These are phyloP conservation scores for Psittacus erithacus DNA, from an alignment of 2,113 vertebrate species.

Conservation along the genomic window DNA sequence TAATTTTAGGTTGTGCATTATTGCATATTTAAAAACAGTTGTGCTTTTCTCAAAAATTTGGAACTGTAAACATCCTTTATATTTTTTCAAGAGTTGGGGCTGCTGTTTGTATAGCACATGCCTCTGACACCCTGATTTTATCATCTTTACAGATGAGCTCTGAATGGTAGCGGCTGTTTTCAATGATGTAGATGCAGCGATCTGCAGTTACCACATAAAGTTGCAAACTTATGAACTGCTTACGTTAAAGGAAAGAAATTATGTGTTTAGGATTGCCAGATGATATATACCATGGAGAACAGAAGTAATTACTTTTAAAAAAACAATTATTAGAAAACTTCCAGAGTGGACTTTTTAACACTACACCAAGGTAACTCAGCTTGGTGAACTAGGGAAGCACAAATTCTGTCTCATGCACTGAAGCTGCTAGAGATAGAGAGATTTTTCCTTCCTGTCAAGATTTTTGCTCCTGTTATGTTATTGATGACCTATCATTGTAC, in stretches of 20 bases:
- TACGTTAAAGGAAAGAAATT: neutral
- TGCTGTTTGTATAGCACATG: neutral
- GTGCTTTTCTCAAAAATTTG: neutral
- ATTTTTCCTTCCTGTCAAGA: neutral
- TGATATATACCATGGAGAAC: neutral
- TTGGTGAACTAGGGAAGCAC: neutral
- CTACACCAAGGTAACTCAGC: rapidly evolving
- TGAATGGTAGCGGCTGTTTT: neutral
- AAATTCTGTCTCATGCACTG: rapidly evolving
- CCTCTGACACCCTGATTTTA: rapidly evolving
- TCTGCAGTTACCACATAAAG: neutral
- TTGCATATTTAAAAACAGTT: neutral
- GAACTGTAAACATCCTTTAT: neutral
- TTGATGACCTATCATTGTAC: rapidly evolving
- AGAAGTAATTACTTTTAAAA: neutral
- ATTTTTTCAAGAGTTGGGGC: neutral
- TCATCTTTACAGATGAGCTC: rapidly evolving
- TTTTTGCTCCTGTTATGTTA: rapidly evolving
- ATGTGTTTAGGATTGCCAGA: rapidly evolving
- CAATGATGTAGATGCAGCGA: neutral
- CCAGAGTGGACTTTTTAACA: neutral
- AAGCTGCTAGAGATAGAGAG: neutral
- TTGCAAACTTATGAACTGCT: neutral
- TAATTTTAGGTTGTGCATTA: rapidly evolving
- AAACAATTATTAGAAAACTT: neutral